Percentiles rank a stretch among this genome's conserved stretches.
Conservation (phyloP, 1,140 invertebrate genomes). For the Lordiphosa mommai region DNA sequence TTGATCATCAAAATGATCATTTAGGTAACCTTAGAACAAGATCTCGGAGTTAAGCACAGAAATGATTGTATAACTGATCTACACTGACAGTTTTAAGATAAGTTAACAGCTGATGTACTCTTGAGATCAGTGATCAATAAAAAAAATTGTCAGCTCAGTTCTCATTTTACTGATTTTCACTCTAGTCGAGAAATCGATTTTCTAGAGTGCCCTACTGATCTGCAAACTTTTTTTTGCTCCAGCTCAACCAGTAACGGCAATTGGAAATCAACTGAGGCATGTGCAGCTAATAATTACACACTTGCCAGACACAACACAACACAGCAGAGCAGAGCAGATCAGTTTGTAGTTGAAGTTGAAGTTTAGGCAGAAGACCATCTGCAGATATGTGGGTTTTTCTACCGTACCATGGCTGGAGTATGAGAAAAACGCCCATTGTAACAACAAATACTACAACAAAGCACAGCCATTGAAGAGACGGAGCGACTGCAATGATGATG, state of each 20-base stretch:
- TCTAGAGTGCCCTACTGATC: conserved; percentile 17
- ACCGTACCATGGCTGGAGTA: conserved; percentile 35
- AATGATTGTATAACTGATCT: too few species aligned
- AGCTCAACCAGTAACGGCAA: conserved; percentile 46
- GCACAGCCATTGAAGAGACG: conserved; percentile 52
- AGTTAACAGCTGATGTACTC: too few species aligned
- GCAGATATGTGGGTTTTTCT: conserved; percentile 55
- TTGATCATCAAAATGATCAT: too few species aligned
- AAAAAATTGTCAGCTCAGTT: background rate
- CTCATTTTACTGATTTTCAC: background rate
- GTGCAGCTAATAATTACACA: conserved; percentile 67
- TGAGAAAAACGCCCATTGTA: conserved; percentile 73
- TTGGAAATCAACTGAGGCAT: conserved; percentile 57
- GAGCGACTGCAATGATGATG: background rate
- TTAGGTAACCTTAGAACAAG: too few species aligned
- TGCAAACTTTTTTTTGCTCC: background rate
- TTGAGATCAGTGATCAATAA: background rate
- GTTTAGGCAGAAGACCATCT: conserved; percentile 39
- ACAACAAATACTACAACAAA: conserved; percentile 28
- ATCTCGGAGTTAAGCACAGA: too few species aligned
- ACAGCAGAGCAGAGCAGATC: too few species aligned
- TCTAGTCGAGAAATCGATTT: background rate
- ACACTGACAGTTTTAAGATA: too few species aligned
- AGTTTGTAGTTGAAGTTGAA: conserved; percentile 21
- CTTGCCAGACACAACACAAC: too few species aligned